Conservation (phyloP, 2,888 invertebrate genomes). For the Clitarchus hookeri region DNA sequence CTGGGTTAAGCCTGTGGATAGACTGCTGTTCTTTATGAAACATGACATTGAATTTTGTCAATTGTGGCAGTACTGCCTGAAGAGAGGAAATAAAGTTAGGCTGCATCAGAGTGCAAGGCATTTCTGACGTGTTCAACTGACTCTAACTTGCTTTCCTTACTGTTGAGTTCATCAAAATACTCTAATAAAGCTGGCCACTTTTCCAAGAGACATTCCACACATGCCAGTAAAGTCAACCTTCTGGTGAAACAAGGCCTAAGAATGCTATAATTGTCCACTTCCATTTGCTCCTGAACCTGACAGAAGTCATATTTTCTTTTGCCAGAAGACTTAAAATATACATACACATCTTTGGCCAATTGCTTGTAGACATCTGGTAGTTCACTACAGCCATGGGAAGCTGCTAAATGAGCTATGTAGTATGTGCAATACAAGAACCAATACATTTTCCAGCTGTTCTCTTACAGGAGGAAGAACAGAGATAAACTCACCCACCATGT, state of each 20-base stretch:
- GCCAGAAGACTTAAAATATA: neutral
- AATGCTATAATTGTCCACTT: neutral
- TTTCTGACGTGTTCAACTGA: neutral
- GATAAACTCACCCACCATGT: conserved; percentile 7
- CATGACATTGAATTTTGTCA: conserved; percentile 1
- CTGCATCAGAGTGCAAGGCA: neutral
- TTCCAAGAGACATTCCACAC: neutral
- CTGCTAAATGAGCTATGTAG: conserved; percentile 22
- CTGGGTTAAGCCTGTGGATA: neutral
- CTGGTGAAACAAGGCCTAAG: conserved; percentile 10
- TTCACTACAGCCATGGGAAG: neutral
- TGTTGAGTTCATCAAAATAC: neutral
- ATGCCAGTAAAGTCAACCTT: neutral
- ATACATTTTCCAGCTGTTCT: neutral
- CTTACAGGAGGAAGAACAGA: conserved; percentile 3
- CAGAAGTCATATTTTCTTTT: neutral
- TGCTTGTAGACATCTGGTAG: neutral
- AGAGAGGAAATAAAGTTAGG: neutral
- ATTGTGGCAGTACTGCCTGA: conserved; percentile 16
- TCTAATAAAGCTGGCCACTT: neutral
- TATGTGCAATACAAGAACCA: neutral
- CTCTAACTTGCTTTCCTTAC: neutral
- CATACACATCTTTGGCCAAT: neutral
- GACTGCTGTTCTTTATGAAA: neutral
- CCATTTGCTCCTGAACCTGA: neutral